These are phyloP conservation scores for Ylistrum balloti DNA, from an alignment of 1,140 invertebrate species.

Conservation along the genomic window DNA sequence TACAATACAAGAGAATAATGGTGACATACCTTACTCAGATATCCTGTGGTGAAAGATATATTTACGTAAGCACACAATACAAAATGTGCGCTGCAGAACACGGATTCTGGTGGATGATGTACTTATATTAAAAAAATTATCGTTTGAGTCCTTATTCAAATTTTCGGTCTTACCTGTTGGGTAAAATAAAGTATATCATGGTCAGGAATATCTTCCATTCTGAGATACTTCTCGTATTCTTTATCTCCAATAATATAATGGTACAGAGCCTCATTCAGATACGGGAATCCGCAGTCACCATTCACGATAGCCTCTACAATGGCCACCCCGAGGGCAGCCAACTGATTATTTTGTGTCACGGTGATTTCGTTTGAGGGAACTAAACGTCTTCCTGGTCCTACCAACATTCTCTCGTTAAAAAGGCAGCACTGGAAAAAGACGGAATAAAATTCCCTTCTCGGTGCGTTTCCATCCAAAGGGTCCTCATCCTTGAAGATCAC, in stretches of 20 bases:
- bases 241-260: constrained; percentile 43
- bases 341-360: not conserved
- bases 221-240: not conserved
- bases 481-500: constrained; percentile 37
- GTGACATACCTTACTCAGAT: no score
- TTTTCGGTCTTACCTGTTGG: not conserved
- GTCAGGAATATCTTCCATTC: constrained; percentile 37
- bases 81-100: no score
- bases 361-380: constrained; percentile 42
- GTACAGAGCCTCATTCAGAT: constrained; percentile 47
- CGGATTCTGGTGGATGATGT: no score
- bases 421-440: constrained; percentile 44
- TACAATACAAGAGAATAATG: not conserved
- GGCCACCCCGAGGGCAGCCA: constrained; percentile 46
- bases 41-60: no score
- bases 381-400: constrained; percentile 44
- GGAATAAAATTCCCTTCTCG: constrained; percentile 51
- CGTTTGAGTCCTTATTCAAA: no score
- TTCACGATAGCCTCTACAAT: constrained; percentile 52
- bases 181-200: not conserved
- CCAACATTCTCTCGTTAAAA: constrained; percentile 9
- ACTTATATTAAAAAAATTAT: no score
- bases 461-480: constrained; percentile 41
- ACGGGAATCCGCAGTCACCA: constrained; percentile 52
- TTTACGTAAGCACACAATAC: no score